Percentiles rank a stretch among this genome's conserved stretches.
phyloP scores from a whole-genome alignment of 2,888 invertebrate genomes.

The Pilophorus perplexus region DNA sequence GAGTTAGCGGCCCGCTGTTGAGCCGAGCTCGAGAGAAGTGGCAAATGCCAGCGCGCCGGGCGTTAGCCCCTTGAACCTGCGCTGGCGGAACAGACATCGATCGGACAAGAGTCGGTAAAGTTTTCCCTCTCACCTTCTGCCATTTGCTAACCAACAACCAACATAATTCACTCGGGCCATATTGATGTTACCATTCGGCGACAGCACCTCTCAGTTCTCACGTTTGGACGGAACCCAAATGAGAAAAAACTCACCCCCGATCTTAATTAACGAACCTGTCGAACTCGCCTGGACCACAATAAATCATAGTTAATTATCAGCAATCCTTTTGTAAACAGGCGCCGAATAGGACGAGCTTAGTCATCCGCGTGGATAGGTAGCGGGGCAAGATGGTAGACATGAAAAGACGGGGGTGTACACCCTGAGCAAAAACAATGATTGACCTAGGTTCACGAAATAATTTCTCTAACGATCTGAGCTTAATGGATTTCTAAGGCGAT shows the following conservation, averaged over 20 bases:
- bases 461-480: constrained; percentile 11
- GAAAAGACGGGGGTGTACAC: background rate
- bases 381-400: background rate
- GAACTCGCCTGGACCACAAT: background rate
- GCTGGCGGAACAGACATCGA: too few species aligned
- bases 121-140: too few species aligned
- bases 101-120: too few species aligned
- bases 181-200: too few species aligned
- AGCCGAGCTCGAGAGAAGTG: too few species aligned
- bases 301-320: constrained; percentile 32
- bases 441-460: constrained; percentile 2
- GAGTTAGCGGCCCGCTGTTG: too few species aligned
- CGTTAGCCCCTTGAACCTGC: too few species aligned
- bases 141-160: too few species aligned
- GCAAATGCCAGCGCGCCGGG: too few species aligned
- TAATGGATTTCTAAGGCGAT: constrained; percentile 24
- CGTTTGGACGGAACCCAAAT: too few species aligned
- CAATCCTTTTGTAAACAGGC: constrained; percentile 33
- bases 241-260: constrained; percentile 9
- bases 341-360: constrained; percentile 13
- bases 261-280: constrained; percentile 27
- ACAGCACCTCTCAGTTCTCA: too few species aligned
- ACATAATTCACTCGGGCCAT: too few species aligned
- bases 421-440: constrained; percentile 29
- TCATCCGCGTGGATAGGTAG: constrained; percentile 24